These are phyloP conservation scores for Patella vulgata DNA, from an alignment of 1,140 invertebrate species.

Conservation along the genomic window DNA sequence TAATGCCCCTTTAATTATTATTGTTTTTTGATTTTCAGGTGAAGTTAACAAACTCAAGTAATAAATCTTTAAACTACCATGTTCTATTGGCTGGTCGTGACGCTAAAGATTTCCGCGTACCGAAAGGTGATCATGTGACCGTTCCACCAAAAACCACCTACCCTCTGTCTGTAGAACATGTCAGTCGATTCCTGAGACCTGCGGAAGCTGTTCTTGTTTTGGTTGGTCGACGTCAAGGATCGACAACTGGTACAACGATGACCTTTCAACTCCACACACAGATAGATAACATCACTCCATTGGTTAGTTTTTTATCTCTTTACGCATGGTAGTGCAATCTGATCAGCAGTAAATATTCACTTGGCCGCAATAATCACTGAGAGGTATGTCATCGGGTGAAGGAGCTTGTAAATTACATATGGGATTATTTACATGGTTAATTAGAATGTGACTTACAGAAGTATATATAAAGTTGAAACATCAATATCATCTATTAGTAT, in stretches of 20 bases:
- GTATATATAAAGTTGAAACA: no score
- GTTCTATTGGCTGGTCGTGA: constrained; percentile 62
- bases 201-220: constrained; percentile 62
- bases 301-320: constrained; percentile 39
- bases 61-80: constrained; percentile 60
- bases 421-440: no score
- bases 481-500: no score
- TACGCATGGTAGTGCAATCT: no score
- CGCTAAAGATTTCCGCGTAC: constrained; percentile 57
- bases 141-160: constrained; percentile 54
- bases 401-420: no score
- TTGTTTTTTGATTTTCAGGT: no score
- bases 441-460: no score
- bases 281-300: constrained; percentile 61
- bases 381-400: constrained; percentile 22
- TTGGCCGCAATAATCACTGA: constrained; percentile 12
- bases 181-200: constrained; percentile 60
- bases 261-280: constrained; percentile 61
- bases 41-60: constrained; percentile 63
- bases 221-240: constrained; percentile 57
- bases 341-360: constrained; percentile 23
- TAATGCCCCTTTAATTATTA: no score
- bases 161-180: constrained; percentile 62
- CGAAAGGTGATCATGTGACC: constrained; percentile 56
- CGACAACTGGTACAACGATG: constrained; percentile 57